A percentile compares a stretch with the other conserved stretches of the same genome.
phyloP scores from a whole-genome alignment of 30 jellyfish, hydroid and myxozoan species.

The Rhopilema esculentum region DNA sequence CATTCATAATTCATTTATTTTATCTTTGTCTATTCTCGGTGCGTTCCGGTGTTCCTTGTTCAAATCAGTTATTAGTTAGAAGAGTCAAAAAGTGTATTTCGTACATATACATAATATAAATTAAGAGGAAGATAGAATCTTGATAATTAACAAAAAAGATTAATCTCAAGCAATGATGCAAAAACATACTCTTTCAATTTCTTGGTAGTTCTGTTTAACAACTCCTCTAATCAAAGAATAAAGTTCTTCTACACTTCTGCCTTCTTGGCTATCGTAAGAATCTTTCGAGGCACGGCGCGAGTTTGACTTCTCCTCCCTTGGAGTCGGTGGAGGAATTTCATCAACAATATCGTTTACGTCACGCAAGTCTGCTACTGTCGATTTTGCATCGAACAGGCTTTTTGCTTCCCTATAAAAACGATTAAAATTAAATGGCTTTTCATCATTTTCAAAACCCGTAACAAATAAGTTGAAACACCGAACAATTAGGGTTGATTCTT shows the following conservation, averaged over 20 bases:
- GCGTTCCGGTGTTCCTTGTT: too few species aligned
- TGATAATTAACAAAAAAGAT: too few species aligned
- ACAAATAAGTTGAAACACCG: too few species aligned
- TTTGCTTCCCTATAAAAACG: conserved; percentile 84
- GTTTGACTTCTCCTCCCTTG: conserved; percentile 25
- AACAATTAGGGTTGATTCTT: too few species aligned
- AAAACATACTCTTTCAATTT: conserved; percentile 61
- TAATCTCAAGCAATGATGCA: too few species aligned
- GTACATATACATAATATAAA: too few species aligned
- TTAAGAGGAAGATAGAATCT: too few species aligned
- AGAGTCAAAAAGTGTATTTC: too few species aligned
- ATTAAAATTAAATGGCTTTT: not conserved
- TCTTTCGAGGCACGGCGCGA: conserved; percentile 47
- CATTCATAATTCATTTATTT: too few species aligned
- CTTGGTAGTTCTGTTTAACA: conserved; percentile 65
- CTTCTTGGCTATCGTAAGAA: conserved; percentile 78
- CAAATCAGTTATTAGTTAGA: too few species aligned
- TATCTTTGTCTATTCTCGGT: too few species aligned
- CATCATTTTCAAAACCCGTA: not conserved
- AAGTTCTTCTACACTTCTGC: conserved; percentile 74
- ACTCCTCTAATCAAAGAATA: conserved; percentile 37
- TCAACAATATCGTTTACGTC: conserved; percentile 47
- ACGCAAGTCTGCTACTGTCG: conserved; percentile 70
- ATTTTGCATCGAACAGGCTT: conserved; percentile 79
- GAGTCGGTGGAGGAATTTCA: conserved; percentile 40